Evolutionary conservation across 2,888 invertebrate genomes (phyloP), one percentile per base, ranked within the genome.

Genomic region (Drosophila rubida): DNA sequence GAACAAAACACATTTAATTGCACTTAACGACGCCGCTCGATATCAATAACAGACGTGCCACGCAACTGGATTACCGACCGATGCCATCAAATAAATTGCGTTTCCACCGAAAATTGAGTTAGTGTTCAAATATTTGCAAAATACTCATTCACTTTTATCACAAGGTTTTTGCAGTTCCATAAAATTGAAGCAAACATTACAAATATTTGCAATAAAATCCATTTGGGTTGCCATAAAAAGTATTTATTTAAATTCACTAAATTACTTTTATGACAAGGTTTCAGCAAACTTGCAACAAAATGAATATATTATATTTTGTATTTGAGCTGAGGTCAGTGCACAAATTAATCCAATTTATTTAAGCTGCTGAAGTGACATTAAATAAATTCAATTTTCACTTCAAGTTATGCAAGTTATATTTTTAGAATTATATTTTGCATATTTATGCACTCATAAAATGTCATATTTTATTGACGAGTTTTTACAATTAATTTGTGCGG

Each of bases 1-100:
- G 30, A 30, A 23, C 54, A 7, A 59, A 41, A 8, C 60, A 27
- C 32, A 55, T 27, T 61, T 60, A 41, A 70, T 54, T 54, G 37
- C 35, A n/a, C 11, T 45, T 4, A 16, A 51, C 30, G 16, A 5
- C 19, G 6, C 4, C 0, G 11, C 42, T 16, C 9, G 22, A 11
- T 16, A 41, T 32, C 32, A 9, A 11, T 32, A 32, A 32, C 22
- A 54, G 9, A 44, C 27, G 13, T 11, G 13, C 42, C 5, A n/a
- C 16, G 2, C 2, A 16, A 39, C 14, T 50, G 35, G 5, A 41
- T 27, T 19, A 9, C 19, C 16, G 11, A 3, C 1, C 8, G 16
- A n/a, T 7, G 16, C n/a, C 5, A 14, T 37, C 2, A 25, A n/a
- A 50, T 37, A 19, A 32, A 13, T 22, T 22, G 0, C 5, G 8